phyloP scores from a whole-genome alignment of 2,113 vertebrate species.

The Scomber colias region DNA sequence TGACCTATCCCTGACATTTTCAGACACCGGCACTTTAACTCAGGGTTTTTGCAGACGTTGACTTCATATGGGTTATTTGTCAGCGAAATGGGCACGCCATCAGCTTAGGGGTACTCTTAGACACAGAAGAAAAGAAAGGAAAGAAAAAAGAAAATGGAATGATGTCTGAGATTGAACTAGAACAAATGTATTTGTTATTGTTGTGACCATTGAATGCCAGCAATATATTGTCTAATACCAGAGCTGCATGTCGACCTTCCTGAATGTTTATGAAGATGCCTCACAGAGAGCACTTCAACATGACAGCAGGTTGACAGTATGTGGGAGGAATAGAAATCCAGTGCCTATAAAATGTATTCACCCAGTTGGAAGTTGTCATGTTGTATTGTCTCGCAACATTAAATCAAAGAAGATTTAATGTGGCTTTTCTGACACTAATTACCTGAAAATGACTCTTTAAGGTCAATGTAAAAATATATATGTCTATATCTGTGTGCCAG shows the following conservation, averaged over 20 bases:
- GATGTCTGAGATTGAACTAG: constrained; percentile 32
- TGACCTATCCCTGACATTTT: constrained; percentile 81
- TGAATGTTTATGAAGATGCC: constrained; percentile 21
- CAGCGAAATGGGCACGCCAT: constrained; percentile 33
- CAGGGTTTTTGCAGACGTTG: constrained; percentile 45
- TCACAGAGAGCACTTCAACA: not conserved
- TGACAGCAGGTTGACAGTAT: not conserved
- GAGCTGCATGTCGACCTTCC: constrained; percentile 19
- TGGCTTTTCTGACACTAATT: not conserved
- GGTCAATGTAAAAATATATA: not conserved
- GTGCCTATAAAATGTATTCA: not conserved
- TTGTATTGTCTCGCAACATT: not conserved
- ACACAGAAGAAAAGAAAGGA: not conserved
- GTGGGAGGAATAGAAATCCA: not conserved
- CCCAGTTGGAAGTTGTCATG: not conserved
- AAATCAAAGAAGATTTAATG: not conserved
- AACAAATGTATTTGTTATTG: constrained; percentile 49
- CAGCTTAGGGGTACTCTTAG: not conserved
- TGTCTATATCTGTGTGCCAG: not conserved
- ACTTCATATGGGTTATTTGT: constrained; percentile 73
- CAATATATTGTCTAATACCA: constrained; percentile 18
- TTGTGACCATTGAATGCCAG: constrained; percentile 41
- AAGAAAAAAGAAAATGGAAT: constrained; percentile 16
- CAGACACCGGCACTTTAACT: constrained; percentile 46
- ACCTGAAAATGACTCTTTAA: not conserved